Evolutionary conservation across 2,113 vertebrate species (phyloP).

Genomic region (Ammodytes dubius): DNA sequence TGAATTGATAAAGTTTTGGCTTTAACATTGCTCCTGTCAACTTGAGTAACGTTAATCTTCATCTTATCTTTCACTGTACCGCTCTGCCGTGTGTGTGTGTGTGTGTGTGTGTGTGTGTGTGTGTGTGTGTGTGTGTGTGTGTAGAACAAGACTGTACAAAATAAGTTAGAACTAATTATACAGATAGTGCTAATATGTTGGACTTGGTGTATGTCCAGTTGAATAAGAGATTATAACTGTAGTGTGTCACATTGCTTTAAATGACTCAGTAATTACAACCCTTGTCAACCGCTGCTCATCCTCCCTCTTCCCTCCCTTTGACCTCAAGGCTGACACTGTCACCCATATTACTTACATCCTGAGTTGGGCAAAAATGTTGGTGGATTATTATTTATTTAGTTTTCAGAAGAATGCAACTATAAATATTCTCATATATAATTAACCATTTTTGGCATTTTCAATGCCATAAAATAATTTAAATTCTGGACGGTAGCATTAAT

Average conservation of each 20-base stretch:
- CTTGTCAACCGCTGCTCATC: not conserved
- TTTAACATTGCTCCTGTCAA: too few species aligned
- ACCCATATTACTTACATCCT: slow-evolving; percentile 12
- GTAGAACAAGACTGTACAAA: not conserved
- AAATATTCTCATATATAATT: too few species aligned
- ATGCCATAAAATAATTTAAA: not conserved
- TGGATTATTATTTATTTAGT: not conserved
- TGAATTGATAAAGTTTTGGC: too few species aligned
- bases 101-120: too few species aligned
- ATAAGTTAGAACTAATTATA: not conserved
- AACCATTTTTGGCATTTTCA: not conserved
- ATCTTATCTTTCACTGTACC: too few species aligned
- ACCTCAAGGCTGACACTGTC: not conserved
- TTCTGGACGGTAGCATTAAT: not conserved
- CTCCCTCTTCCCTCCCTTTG: slow-evolving; percentile 20
- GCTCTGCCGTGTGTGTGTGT: too few species aligned
- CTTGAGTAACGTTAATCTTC: too few species aligned
- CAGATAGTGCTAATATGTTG: not conserved
- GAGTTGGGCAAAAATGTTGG: not conserved
- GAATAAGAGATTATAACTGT: slow-evolving; percentile 18
- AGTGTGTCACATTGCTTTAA: slow-evolving; percentile 6
- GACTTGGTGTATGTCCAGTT: not conserved
- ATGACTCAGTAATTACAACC: slow-evolving; percentile 13
- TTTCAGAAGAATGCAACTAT: too few species aligned
- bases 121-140: too few species aligned